phyloP scores from a whole-genome alignment of 2,113 vertebrate genomes.

The Mesoclemmys tuberculata region DNA sequence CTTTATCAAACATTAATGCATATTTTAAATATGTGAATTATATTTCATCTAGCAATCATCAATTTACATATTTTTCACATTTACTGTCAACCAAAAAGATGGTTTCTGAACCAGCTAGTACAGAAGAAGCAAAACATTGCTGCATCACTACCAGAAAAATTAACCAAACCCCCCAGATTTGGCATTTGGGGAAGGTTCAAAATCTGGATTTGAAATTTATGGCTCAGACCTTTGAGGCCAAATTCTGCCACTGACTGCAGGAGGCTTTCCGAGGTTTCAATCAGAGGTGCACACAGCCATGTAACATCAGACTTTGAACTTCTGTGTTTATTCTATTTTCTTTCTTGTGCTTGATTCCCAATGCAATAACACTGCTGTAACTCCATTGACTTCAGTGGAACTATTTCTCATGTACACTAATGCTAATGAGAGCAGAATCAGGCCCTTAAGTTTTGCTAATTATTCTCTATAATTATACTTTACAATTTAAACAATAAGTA shows the following conservation, averaged over 20 bases:
- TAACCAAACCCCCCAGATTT: neutral
- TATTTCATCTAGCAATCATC: neutral
- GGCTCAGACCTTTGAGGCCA: neutral
- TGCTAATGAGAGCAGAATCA: neutral
- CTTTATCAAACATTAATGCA: neutral
- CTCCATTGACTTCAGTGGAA: neutral
- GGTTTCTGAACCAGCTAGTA: neutral
- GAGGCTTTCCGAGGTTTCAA: neutral
- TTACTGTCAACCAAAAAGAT: neutral
- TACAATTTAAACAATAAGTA: neutral
- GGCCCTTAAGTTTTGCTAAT: neutral
- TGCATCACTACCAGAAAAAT: neutral
- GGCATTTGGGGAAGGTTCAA: neutral
- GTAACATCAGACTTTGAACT: neutral
- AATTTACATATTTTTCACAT: neutral
- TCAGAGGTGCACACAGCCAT: neutral
- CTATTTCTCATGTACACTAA: neutral
- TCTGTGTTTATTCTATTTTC: neutral
- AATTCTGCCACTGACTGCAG: neutral
- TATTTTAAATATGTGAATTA: neutral
- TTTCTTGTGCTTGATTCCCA: neutral
- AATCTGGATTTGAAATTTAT: neutral
- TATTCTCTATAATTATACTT: slow-evolving; percentile 1
- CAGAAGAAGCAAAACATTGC: neutral
- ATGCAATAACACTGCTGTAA: neutral